Evolutionary conservation across 1,140 invertebrate genomes (phyloP).

Genomic region (Hyposmocoma kahamanoa): DNA sequence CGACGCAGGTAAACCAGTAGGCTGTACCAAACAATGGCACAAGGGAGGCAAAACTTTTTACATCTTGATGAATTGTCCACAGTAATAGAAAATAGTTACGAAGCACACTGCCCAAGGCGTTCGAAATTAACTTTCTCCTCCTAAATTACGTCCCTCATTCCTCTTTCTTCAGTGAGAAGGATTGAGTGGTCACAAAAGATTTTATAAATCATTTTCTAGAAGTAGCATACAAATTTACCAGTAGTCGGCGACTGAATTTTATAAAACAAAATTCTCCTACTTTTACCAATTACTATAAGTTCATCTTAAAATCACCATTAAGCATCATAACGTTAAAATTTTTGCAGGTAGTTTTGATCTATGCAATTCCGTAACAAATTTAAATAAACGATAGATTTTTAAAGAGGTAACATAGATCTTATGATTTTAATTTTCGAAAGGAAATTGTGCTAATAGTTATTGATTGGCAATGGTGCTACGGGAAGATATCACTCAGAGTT

Average conservation of each 20-base stretch:
- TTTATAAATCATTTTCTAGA: conserved; percentile 68
- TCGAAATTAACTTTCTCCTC: conserved; percentile 30
- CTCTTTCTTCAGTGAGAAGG: conserved; percentile 34
- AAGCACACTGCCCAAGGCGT: conserved; percentile 49
- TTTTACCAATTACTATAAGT: conserved; percentile 54
- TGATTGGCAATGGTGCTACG: conserved; percentile 60
- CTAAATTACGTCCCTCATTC: conserved; percentile 34
- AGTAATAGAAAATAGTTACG: conserved; percentile 37
- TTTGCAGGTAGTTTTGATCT: conserved; percentile 39
- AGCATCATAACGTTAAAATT: conserved; percentile 35
- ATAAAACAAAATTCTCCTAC: conserved; percentile 52
- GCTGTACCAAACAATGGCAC: conserved; percentile 64
- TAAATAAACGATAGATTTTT: conserved; percentile 50
- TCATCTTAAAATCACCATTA: conserved; percentile 38
- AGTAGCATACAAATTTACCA: conserved; percentile 55
- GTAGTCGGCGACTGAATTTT: conserved; percentile 70
- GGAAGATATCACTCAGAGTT: conserved; percentile 34
- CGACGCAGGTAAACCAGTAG: conserved; percentile 49
- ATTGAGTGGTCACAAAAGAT: conserved; percentile 44
- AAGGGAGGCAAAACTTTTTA: conserved; percentile 61
- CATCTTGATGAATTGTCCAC: conserved; percentile 32
- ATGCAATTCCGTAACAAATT: conserved; percentile 43
- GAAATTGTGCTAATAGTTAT: conserved; percentile 42
- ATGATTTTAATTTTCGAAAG: conserved; percentile 31
- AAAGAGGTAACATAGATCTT: conserved; percentile 51